Evolutionary conservation across 2,888 invertebrate species (phyloP), one percentile per base, ranked within the genome.

Genomic region (Eristalis intricaria): DNA sequence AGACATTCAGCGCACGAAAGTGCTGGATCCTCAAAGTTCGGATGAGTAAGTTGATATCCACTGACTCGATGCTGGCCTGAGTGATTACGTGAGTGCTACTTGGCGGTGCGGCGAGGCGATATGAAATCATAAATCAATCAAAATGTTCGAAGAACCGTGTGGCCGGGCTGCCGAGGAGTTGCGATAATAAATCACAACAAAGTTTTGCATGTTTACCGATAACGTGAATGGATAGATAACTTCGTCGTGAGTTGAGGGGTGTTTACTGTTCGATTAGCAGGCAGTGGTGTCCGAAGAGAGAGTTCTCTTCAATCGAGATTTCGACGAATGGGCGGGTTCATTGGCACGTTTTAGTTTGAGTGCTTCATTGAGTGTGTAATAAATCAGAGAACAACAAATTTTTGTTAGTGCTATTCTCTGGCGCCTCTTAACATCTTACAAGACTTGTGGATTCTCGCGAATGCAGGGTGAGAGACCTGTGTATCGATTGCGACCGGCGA

Each of bases 91-190:
- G 50, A 63, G 76, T 19, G 29, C 40, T 38, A 75, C 61, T 80
- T 71, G 56, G 64, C 58, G 56, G 4, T 35, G 29, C 22, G 29
- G n/a, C 29, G 43, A 32, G 15, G 23, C 32, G 15, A 26, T 61
- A 15, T 13, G 29, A 50, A 22, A 43, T 74, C 64, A 74, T 74
- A 74, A 74, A 74, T 74, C 74, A 65, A 74, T 74, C 74, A 56
- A 65, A 65, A 2, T 65, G 64, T 35, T 73, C 32, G 11, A 43
- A 43, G 29, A n/a, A n/a, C 4, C n/a, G 26, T 3, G 8, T 8
- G 35, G 29, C 11, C 2, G 4, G 13, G n/a, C 13, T 1, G n/a
- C 7, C 50, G 13, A 63, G 22, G 40, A 61, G 40, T 73, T 61
- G 64, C n/a, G 22, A 43, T 38, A 56, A 74, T 74, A 74, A 74